Evolutionary conservation across 2,113 vertebrate genomes (phyloP).

Genomic region (Hassar affinis): DNA sequence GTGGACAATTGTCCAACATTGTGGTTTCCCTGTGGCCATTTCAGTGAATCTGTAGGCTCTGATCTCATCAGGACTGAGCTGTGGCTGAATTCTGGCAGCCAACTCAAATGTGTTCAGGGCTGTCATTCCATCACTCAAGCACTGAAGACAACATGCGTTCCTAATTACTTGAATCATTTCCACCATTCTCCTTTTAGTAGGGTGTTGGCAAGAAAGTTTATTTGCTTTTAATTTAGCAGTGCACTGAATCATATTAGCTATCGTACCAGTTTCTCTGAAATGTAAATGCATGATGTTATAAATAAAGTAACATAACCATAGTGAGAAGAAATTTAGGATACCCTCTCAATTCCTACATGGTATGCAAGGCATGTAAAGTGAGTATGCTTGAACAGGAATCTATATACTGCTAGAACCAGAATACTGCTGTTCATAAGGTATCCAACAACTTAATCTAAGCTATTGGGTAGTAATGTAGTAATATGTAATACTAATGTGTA

Average conservation of each 20-base stretch:
- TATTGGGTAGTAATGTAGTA: background rate
- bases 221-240: background rate
- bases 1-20: background rate
- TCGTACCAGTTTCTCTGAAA: background rate
- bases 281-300: background rate
- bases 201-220: background rate
- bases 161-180: conserved; percentile 53
- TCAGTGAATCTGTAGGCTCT: background rate
- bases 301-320: background rate
- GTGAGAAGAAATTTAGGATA: background rate
- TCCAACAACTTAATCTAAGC: background rate
- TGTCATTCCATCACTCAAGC: background rate
- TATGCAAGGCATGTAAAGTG: background rate
- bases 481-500: too few species aligned
- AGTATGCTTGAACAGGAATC: background rate
- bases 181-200: conserved; percentile 22
- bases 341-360: background rate
- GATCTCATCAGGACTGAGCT: background rate
- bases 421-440: background rate
- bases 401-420: background rate
- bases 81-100: background rate
- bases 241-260: background rate
- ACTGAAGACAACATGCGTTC: conserved; percentile 58
- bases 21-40: background rate
- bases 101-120: background rate